Evolutionary conservation across 2,797 vertebrate genomes (phyloP), one percentile per base, ranked within the genome.

Genomic region (Rhinophrynus dorsalis): DNA sequence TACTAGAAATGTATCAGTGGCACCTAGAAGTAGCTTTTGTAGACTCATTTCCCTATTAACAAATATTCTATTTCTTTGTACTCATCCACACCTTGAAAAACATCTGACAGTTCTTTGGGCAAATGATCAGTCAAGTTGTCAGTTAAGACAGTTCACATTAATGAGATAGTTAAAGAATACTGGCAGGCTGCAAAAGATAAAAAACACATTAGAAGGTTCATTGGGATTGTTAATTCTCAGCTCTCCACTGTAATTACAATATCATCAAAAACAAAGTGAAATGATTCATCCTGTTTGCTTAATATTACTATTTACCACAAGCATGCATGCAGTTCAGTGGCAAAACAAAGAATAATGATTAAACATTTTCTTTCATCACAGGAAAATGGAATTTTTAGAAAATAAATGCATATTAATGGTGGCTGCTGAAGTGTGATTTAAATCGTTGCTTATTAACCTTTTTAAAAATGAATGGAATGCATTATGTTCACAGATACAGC

Each of bases 21-120:
- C 45, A 68, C 15, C 18, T 10, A 24, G 9, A 11, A 40, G 40
- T 44, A 21, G 58, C 40, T 40, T 62, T 56, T 24, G 54, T 40
- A 54, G 24, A 24, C 52, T 68, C 32, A 59, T 60, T 55, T 72
- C 59, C 18, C 17, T 33, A 42, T 63, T 33, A 62, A 65, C 3
- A 0, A 29, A 44, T 47, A 65, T 70, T 13, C 64, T 74, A 11
- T 23, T 64, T 8, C 57, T 44, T 42, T 56, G 11, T 47, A 76
- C 37, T 78, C 9, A 3, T 70, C 29, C 33, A 17, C 18, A 2
- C 33, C 11, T 47, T 74, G 57, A 60, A 24, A 44, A 32, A 2
- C 1, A 13, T 32, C 35, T 64, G 45, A 48, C 8, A 38, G 21
- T 52, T 75, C 54, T 10, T 30, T 55, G 38, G 20, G 8, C 21